Percentiles rank a stretch among this genome's conserved stretches.
These are phyloP conservation scores for Ruditapes philippinarum DNA, from an alignment of 1,140 invertebrate genomes.

Conservation along the genomic window DNA sequence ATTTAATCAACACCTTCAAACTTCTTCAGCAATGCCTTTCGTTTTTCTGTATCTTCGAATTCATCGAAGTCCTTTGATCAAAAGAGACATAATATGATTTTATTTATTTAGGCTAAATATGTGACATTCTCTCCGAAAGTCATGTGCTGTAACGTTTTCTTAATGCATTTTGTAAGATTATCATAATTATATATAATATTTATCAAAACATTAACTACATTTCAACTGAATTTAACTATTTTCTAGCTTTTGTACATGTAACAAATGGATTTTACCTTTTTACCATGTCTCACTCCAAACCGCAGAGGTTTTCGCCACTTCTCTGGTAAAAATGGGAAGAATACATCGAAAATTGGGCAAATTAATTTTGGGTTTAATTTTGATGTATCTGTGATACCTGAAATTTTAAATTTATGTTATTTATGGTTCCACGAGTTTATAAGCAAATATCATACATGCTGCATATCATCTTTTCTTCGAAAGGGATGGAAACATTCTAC, in stretches of 20 bases:
- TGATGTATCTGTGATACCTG: constrained; percentile 76
- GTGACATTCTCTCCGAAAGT: no score
- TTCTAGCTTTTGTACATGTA: no score
- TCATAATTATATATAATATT: no score
- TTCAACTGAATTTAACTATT: no score
- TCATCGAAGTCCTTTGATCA: background rate
- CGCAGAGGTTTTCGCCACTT: constrained; percentile 74
- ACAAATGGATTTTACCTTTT: constrained; percentile 34
- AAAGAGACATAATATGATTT: no score
- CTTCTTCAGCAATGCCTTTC: background rate
- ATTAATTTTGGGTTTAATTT: constrained; percentile 81
- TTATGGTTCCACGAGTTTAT: background rate
- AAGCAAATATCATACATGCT: no score
- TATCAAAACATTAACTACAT: no score
- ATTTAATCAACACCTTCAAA: background rate
- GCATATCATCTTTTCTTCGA: no score
- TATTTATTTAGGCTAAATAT: no score
- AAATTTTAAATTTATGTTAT: background rate
- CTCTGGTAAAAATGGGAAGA: constrained; percentile 81
- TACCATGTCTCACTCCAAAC: constrained; percentile 76
- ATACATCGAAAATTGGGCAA: constrained; percentile 81
- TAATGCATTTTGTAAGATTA: no score
- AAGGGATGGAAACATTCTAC: no score
- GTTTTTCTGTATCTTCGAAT: background rate
- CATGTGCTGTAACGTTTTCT: no score